Conservation (phyloP, 2,797 vertebrate genomes). For the Phaenicophaeus curvirostris region DNA sequence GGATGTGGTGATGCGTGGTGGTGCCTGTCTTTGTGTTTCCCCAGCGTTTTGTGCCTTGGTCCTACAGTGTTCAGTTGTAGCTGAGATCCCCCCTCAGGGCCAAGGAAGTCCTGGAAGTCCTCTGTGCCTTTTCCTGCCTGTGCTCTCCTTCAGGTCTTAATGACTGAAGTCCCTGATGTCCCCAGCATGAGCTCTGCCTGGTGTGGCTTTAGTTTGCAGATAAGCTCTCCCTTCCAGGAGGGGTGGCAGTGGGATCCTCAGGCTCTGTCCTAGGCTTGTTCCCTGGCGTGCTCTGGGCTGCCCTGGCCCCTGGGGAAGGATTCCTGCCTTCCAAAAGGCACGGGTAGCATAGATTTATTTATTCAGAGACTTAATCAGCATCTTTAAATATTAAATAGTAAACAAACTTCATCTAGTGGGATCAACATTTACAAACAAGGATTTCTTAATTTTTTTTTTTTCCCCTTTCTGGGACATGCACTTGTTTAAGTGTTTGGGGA, state of each 20-base stretch:
- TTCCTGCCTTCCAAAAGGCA: constrained; percentile 29
- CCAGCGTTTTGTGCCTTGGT: accelerated
- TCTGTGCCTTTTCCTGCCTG: not conserved
- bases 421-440: constrained; percentile 70
- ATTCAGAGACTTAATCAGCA: constrained; percentile 76
- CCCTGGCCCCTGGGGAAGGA: not conserved
- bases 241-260: not conserved
- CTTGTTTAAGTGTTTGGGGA: constrained; percentile 33
- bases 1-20: not conserved
- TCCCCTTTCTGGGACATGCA: not conserved
- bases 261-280: not conserved
- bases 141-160: not conserved
- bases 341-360: constrained; percentile 63
- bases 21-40: not conserved
- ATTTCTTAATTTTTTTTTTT: not conserved
- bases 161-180: not conserved
- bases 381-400: constrained; percentile 81
- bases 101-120: not conserved
- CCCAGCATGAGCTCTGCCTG: not conserved
- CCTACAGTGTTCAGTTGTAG: not conserved
- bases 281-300: accelerated
- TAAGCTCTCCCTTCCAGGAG: not conserved
- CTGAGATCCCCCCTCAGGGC: not conserved
- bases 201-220: accelerated
- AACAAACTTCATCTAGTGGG: constrained; percentile 70